phyloP scores from a whole-genome alignment of 1,140 invertebrate genomes.

The Druon quercuslanigerum region DNA sequence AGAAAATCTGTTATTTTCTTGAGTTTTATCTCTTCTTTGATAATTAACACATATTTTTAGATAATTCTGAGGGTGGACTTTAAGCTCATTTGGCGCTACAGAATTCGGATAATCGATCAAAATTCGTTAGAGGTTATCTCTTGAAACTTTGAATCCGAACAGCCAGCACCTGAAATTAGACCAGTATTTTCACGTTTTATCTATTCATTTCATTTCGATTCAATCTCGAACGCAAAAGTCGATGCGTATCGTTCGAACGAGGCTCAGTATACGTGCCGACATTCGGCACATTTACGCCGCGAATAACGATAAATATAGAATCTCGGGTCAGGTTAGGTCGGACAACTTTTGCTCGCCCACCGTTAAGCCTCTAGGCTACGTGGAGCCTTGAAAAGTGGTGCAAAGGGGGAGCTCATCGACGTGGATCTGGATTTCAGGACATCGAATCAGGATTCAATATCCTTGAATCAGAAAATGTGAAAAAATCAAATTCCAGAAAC shows the following conservation, averaged over 20 bases:
- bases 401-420: slow-evolving; percentile 5
- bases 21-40: no score
- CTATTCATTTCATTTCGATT: slow-evolving; percentile 7
- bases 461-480: not conserved
- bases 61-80: no score
- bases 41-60: no score
- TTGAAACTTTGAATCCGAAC: no score
- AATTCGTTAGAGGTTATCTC: no score
- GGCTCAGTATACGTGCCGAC: slow-evolving; percentile 20
- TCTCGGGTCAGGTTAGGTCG: slow-evolving; percentile 36
- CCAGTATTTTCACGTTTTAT: not conserved
- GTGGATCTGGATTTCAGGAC: slow-evolving; percentile 15
- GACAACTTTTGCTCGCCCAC: slow-evolving; percentile 28
- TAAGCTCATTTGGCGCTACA: no score
- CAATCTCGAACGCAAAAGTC: slow-evolving; percentile 18
- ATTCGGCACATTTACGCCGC: slow-evolving; percentile 35
- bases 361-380: slow-evolving; percentile 14
- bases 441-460: not conserved
- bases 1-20: not conserved
- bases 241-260: slow-evolving; percentile 5
- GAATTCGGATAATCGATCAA: no score
- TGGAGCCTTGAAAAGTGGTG: slow-evolving; percentile 6
- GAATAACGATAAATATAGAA: slow-evolving; percentile 39
- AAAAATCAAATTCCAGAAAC: not conserved
- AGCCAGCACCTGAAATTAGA: no score